Percentiles rank a stretch among this genome's conserved stretches.
These are phyloP conservation scores for Drosophila niveifrons DNA, from an alignment of 2,888 invertebrate species.

Conservation along the genomic window DNA sequence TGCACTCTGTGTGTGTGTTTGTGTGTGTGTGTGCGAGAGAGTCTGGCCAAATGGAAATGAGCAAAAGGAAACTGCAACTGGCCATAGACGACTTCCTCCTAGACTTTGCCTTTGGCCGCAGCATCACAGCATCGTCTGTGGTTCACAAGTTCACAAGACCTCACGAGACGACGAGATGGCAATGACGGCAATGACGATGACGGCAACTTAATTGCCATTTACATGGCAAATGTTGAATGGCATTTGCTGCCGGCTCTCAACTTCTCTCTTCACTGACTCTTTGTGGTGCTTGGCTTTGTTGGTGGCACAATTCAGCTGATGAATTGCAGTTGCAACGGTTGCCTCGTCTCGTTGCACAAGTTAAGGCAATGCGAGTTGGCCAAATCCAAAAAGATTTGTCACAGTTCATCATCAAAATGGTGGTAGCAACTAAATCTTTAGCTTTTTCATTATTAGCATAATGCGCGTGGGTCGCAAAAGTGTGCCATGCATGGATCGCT, in stretches of 20 bases:
- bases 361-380: neutral
- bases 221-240: slow-evolving; percentile 66
- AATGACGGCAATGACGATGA: slow-evolving; percentile 72
- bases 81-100: slow-evolving; percentile 34
- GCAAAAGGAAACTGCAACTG: slow-evolving; percentile 36
- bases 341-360: slow-evolving; percentile 4
- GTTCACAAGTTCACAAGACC: slow-evolving; percentile 83
- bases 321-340: slow-evolving; percentile 55
- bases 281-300: slow-evolving; percentile 62
- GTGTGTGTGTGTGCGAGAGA: slow-evolving; percentile 23
- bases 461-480: slow-evolving; percentile 61
- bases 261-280: neutral
- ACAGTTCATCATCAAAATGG: slow-evolving; percentile 52
- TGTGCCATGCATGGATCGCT: slow-evolving; percentile 62
- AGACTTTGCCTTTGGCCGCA: slow-evolving; percentile 18
- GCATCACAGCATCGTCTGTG: slow-evolving; percentile 31
- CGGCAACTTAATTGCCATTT: slow-evolving; percentile 82
- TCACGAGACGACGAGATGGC: slow-evolving; percentile 68
- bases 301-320: slow-evolving; percentile 76
- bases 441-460: slow-evolving; percentile 59
- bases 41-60: slow-evolving; percentile 66
- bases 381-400: slow-evolving; percentile 57
- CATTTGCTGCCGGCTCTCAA: slow-evolving; percentile 52
- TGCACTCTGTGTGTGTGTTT: slow-evolving; percentile 48
- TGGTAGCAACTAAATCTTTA: neutral